Base-by-base conservation (phyloP, 2,797 vertebrate species). In the Benthosema pterotum region DNA sequence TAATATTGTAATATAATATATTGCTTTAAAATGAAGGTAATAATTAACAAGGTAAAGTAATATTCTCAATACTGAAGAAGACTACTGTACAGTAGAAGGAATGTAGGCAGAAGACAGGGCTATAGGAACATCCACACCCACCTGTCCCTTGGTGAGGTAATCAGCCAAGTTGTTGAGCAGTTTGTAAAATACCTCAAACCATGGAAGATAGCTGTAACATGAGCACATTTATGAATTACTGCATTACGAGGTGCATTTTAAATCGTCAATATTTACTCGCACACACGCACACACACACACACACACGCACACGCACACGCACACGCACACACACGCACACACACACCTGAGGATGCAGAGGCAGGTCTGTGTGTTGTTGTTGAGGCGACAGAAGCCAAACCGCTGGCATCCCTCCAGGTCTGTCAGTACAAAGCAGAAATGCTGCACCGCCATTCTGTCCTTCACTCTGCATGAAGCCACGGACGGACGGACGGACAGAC, bases 131-230 rank as follows among this genome's bases (percentile, higher is more conserved):
- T 16, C 1, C 1, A 47, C n/a, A 22, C 75, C 89, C 75, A 96
- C 96, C 90, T 97, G 96, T 60, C 93, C 85, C 81, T 95, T 95
- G 0, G 86, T 83, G 46, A 95, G 71, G 69, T 89, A 92, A 66
- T 96, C 95, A 0, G 95, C 95, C 49, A 96, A 76, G 52, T 89
- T 94, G 79, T 97, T 97, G 60, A 97, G 89, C 42, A 97, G 91
- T 83, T 96, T 97, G 90, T 97, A 97, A 87, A 97, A 97, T 42
- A 96, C 91, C 72, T 97, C 96, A 68, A 97, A 97, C 96, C 95
- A 96, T 1, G 96, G 96, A 56, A 95, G 89, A 68, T 94, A 95
- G 69, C 96, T 97, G 78, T 15, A 67, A 78, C 32, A n/a, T n/a
- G n/a, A n/a, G n/a, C 1, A 69, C 28, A 70, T 17, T 1, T 5